Percentiles rank a stretch among this genome's conserved stretches.
Evolutionary conservation across 2,888 invertebrate species (phyloP).

Genomic region (Noctua comes): DNA sequence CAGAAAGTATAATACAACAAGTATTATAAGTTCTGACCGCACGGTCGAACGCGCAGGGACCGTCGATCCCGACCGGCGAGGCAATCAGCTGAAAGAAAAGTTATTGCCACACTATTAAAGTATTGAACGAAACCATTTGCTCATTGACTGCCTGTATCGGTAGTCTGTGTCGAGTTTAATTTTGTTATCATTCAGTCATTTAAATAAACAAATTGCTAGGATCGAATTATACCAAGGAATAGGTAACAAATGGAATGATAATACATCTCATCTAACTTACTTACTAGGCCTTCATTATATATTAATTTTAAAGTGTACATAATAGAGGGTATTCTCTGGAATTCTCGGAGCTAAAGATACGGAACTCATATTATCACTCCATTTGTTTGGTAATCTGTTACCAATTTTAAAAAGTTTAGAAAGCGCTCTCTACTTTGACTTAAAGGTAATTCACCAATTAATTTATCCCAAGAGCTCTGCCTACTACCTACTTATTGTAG

Average conservation of each 20-base stretch:
- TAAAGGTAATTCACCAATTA: not conserved
- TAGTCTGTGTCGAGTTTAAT: constrained; percentile 55
- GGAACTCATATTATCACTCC: not conserved
- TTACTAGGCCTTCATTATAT: not conserved
- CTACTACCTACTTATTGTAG: not conserved
- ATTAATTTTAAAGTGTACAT: not conserved
- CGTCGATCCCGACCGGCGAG: constrained; percentile 72
- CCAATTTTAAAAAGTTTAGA: not conserved
- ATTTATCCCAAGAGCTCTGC: not conserved
- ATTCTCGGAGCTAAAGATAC: not conserved
- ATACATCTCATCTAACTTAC: not conserved
- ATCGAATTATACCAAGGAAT: not conserved
- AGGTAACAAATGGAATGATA: not conserved
- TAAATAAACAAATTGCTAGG: not conserved
- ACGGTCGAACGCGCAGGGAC: constrained; percentile 72
- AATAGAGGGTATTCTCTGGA: not conserved
- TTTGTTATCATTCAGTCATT: not conserved
- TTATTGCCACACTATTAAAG: constrained; percentile 80
- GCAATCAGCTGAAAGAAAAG: constrained; percentile 88
- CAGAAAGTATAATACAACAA: constrained; percentile 85
- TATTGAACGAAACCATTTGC: constrained; percentile 81
- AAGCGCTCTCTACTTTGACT: not conserved
- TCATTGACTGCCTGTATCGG: constrained; percentile 64
- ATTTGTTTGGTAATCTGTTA: not conserved
- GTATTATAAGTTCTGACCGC: constrained; percentile 88